Conservation (phyloP, 2,113 vertebrate species). For the Phylloscopus whistleri region DNA sequence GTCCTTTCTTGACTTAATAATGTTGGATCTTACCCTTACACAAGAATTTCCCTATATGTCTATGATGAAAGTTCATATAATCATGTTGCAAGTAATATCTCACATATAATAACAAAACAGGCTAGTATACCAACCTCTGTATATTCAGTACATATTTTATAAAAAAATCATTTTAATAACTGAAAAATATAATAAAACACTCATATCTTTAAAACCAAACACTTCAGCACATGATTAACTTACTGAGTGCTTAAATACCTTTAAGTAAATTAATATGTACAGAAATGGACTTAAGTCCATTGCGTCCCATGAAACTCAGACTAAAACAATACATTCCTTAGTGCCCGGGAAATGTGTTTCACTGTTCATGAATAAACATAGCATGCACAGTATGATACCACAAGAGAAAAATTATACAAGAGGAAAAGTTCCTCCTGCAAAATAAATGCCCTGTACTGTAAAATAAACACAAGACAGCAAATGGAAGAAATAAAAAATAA, state of each 20-base stretch:
- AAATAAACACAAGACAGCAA: conserved; percentile 50
- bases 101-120: not conserved
- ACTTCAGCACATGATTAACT: not conserved
- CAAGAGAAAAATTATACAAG: conserved; percentile 18
- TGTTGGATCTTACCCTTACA: not conserved
- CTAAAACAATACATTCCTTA: not conserved
- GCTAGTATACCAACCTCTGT: not conserved
- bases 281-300: not conserved
- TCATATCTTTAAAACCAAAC: not conserved
- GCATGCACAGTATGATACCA: conserved; percentile 15
- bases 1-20: not conserved
- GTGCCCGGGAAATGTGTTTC: not conserved
- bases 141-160: not conserved
- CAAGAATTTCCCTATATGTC: not conserved
- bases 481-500: conserved; percentile 51
- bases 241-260: not conserved
- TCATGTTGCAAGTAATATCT: not conserved
- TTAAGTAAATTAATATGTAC: not conserved
- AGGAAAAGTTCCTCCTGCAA: conserved; percentile 20
- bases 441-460: conserved; percentile 34
- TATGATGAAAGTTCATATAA: not conserved
- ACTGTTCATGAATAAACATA: conserved; percentile 59
- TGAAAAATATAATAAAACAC: not conserved
- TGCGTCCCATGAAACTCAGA: not conserved
- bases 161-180: not conserved